Percentiles rank a stretch among this genome's conserved stretches.
Conservation (phyloP, 2,888 invertebrate genomes). For the Clivina fossor region DNA sequence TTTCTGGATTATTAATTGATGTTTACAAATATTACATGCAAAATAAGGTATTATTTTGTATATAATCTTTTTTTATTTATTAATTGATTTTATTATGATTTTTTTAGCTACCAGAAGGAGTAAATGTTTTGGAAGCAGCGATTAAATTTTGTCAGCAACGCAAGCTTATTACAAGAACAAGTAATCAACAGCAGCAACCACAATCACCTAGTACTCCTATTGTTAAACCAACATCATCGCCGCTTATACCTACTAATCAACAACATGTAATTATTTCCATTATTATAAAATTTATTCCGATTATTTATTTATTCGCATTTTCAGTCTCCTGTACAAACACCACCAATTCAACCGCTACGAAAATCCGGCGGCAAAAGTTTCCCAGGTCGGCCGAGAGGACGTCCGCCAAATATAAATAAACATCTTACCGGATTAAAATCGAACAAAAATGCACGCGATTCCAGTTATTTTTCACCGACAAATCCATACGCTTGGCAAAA, state of each 20-base stretch:
- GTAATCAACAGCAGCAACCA: conserved; percentile 42
- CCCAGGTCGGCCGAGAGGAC: conserved; percentile 55
- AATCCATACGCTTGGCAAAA: conserved; percentile 38
- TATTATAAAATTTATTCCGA: background rate
- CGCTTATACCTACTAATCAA: conserved; percentile 39
- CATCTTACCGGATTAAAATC: conserved; percentile 44
- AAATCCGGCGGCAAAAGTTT: conserved; percentile 32
- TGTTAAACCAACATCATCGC: conserved; percentile 38
- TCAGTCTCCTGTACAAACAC: conserved; percentile 37
- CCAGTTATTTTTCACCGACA: conserved; percentile 44
- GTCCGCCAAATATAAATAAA: conserved; percentile 54
- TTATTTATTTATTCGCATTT: background rate
- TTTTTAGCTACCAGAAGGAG: conserved; percentile 60
- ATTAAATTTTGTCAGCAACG: conserved; percentile 71
- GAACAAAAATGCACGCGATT: conserved; percentile 41
- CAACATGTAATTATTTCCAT: conserved; percentile 40
- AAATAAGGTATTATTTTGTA: conserved; percentile 54
- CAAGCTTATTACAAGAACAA: conserved; percentile 61
- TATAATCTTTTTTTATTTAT: conserved; percentile 29
- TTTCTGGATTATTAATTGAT: conserved; percentile 67
- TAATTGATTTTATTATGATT: conserved; percentile 11
- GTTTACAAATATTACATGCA: conserved; percentile 67
- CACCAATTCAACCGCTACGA: conserved; percentile 42
- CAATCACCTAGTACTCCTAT: conserved; percentile 25
- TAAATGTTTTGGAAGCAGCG: conserved; percentile 66